Conservation (phyloP, 2,888 invertebrate species). For the Sesia bembeciformis region DNA sequence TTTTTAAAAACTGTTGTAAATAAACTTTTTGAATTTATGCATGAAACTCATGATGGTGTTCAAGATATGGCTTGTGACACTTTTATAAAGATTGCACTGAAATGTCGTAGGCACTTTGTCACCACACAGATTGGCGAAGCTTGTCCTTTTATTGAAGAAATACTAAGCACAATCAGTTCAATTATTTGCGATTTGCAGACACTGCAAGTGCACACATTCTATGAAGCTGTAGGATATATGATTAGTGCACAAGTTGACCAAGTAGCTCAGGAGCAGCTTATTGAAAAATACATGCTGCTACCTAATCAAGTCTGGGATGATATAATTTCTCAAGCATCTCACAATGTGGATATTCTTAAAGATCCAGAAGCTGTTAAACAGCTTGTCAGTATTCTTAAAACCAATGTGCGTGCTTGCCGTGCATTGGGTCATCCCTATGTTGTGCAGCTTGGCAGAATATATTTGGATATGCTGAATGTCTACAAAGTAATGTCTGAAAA, state of each 20-base stretch:
- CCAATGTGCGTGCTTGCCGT: constrained; percentile 99
- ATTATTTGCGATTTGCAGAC: constrained; percentile 99
- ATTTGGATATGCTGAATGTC: constrained; percentile 98
- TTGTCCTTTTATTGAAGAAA: constrained; percentile 99
- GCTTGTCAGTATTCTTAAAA: constrained; percentile 97
- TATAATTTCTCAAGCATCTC: constrained; percentile 96
- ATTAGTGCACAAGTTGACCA: constrained; percentile 96
- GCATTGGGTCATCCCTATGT: constrained; percentile 98
- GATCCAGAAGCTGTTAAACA: constrained; percentile 98
- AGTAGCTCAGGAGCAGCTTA: constrained; percentile 92
- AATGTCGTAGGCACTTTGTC: constrained; percentile 98
- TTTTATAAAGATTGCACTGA: constrained; percentile 99
- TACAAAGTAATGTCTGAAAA: constrained; percentile 98
- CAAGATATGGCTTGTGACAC: constrained; percentile 99
- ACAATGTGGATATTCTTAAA: constrained; percentile 96
- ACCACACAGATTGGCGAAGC: constrained; percentile 96
- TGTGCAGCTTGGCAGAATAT: constrained; percentile 94
- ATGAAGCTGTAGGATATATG: constrained; percentile 99
- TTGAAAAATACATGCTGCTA: constrained; percentile 97
- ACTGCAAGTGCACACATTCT: constrained; percentile 99
- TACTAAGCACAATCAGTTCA: constrained; percentile 94
- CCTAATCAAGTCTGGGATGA: constrained; percentile 99
- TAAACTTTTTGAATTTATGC: constrained; percentile 99
- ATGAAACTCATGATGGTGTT: constrained; percentile 99
- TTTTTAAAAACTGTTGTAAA: constrained; percentile 99